A percentile compares a stretch with the other conserved stretches of the same genome.
These are phyloP conservation scores for Dendrophyllia cribrosa DNA, from an alignment of 64 coral and sea anemone species.

Conservation along the genomic window DNA sequence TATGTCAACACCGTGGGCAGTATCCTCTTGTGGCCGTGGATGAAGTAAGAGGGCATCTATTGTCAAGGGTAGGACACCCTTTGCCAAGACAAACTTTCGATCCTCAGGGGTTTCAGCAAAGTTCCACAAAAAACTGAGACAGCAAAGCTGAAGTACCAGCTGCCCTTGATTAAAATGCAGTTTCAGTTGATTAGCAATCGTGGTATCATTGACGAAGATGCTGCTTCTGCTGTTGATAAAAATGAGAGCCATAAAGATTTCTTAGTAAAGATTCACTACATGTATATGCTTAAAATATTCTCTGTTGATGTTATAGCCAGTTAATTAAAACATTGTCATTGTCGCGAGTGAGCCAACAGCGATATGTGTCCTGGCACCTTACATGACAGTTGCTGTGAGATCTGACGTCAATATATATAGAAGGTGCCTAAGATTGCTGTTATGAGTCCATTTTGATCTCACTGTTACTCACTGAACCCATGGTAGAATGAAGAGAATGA, in stretches of 20 bases:
- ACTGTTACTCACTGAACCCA: too few species aligned
- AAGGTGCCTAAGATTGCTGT: too few species aligned
- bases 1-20: not conserved
- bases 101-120: constrained; percentile 73
- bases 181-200: not conserved
- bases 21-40: not conserved
- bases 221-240: not conserved
- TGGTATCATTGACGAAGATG: not conserved
- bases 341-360: too few species aligned
- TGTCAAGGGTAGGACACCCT: constrained; percentile 54
- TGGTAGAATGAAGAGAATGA: too few species aligned
- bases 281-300: too few species aligned
- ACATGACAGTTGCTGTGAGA: too few species aligned
- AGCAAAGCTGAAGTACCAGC: constrained; percentile 37
- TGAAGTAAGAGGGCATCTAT: constrained; percentile 48
- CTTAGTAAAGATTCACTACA: too few species aligned
- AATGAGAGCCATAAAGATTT: not conserved
- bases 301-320: too few species aligned
- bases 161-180: constrained; percentile 16
- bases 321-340: too few species aligned
- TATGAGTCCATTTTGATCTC: too few species aligned
- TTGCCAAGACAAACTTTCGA: constrained; percentile 58
- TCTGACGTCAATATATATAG: too few species aligned
- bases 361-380: too few species aligned
- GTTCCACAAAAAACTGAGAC: constrained; percentile 76